Evolutionary conservation across 1,140 invertebrate genomes (phyloP).

Genomic region (Bombyx mandarina): DNA sequence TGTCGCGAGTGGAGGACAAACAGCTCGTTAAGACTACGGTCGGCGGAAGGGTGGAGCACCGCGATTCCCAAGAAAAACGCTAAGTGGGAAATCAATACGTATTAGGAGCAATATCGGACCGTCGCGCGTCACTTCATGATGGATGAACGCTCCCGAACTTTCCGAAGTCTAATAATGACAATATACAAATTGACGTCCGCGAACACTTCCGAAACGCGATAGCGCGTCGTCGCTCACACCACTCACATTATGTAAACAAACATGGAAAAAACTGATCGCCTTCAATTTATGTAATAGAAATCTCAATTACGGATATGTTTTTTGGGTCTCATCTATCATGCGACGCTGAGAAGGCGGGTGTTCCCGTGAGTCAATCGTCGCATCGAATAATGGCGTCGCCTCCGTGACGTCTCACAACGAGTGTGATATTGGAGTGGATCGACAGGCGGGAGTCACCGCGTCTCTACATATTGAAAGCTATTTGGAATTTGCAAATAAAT

Average conservation of each 20-base stretch:
- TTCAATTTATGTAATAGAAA: conserved; percentile 68
- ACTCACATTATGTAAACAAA: conserved; percentile 69
- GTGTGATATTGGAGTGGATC: conserved; percentile 62
- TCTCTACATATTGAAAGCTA: conserved; percentile 66
- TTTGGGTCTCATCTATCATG: conserved; percentile 60
- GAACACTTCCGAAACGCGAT: conserved; percentile 62
- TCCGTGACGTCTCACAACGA: conserved; percentile 44
- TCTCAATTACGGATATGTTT: conserved; percentile 67
- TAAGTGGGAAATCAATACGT: conserved; percentile 71
- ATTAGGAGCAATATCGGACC: conserved; percentile 68
- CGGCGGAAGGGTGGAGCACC: conserved; percentile 62
- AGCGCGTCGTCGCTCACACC: conserved; percentile 34
- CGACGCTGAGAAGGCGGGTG: conserved; percentile 23
- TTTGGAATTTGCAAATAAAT: conserved; percentile 69
- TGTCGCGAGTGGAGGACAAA: conserved; percentile 59
- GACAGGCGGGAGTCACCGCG: conserved; percentile 54
- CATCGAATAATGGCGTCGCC: conserved; percentile 43
- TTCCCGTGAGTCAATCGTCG: conserved; percentile 42
- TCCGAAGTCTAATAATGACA: conserved; percentile 66
- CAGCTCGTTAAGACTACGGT: conserved; percentile 62
- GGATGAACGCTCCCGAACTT: conserved; percentile 64
- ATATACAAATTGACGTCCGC: conserved; percentile 70
- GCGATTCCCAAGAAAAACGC: conserved; percentile 64
- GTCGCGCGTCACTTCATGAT: conserved; percentile 59
- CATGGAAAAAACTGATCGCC: conserved; percentile 53